phyloP scores from a whole-genome alignment of 1,140 invertebrate species.

The Papilio machaon region DNA sequence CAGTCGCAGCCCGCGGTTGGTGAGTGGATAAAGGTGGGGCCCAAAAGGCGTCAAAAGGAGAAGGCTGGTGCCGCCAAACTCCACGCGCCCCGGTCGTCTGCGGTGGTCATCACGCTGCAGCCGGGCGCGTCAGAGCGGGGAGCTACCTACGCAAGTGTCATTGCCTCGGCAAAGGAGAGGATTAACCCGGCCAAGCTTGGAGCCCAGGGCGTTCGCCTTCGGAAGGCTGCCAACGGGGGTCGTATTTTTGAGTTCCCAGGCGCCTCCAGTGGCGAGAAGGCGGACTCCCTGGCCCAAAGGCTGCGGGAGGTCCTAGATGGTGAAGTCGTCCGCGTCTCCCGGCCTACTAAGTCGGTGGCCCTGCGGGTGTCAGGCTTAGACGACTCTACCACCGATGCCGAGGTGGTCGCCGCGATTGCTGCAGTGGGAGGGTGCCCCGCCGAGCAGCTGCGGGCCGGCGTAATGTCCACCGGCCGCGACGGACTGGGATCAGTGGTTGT shows the following conservation, averaged over 20 bases:
- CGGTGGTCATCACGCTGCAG: too few relatives aligned
- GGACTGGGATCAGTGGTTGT: conserved; percentile 33
- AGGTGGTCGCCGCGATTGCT: conserved; percentile 35
- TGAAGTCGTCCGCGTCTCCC: conserved; percentile 29
- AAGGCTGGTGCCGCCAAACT: too few relatives aligned
- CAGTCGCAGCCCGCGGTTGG: too few relatives aligned
- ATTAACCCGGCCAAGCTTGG: too few relatives aligned
- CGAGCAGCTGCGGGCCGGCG: conserved; percentile 38
- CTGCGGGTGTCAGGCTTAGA: conserved; percentile 36
- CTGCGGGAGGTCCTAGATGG: not conserved
- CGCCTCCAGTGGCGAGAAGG: not conserved
- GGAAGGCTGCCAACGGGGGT: conserved; percentile 17
- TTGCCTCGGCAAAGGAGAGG: too few relatives aligned
- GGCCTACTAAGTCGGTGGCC: conserved; percentile 29
- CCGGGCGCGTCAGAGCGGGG: too few relatives aligned
- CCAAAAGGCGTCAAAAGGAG: too few relatives aligned
- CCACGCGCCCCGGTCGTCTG: too few relatives aligned
- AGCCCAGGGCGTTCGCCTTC: too few relatives aligned
- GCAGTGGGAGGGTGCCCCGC: conserved; percentile 16
- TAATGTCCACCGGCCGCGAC: not conserved
- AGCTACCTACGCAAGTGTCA: too few relatives aligned
- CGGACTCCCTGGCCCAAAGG: conserved; percentile 3
- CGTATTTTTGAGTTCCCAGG: not conserved
- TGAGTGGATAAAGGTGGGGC: too few relatives aligned
- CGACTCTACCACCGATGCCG: conserved; percentile 28